These are phyloP conservation scores for Watsonalla cultraria DNA, from an alignment of 2,888 invertebrate species.

Conservation along the genomic window DNA sequence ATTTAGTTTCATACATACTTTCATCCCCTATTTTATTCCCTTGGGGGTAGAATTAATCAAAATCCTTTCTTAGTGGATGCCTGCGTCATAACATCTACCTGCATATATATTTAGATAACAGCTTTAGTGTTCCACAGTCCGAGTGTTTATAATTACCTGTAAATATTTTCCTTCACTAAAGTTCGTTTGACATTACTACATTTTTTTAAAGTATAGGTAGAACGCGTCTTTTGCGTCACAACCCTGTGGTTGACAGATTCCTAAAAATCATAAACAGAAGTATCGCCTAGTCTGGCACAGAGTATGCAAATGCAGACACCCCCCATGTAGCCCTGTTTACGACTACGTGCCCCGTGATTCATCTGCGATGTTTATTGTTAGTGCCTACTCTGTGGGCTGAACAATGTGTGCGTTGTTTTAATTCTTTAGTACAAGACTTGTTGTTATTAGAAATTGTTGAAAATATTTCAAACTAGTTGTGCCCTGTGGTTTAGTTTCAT, in stretches of 20 bases:
- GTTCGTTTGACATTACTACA: no score
- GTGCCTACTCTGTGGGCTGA: conserved; percentile 34
- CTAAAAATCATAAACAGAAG: conserved; percentile 7
- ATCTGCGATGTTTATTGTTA: conserved; percentile 54
- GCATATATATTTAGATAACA: no score
- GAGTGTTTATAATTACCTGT: no score
- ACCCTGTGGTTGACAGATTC: neutral
- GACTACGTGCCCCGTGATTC: conserved; percentile 52
- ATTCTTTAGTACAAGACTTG: conserved; percentile 3
- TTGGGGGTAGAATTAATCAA: no score
- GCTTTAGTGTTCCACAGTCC: no score
- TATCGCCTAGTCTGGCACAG: conserved; percentile 3
- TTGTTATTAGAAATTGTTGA: neutral
- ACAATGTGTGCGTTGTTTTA: conserved; percentile 8
- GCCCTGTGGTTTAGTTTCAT: no score
- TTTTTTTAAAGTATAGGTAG: no score
- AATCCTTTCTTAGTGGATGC: no score
- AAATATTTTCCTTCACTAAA: no score
- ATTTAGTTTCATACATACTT: no score
- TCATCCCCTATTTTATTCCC: no score
- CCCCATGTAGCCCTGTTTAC: conserved; percentile 19
- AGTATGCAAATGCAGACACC: conserved; percentile 3
- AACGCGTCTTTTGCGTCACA: neutral
- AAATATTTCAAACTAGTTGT: neutral
- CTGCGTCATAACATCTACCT: no score